Base-by-base conservation (phyloP, 2,797 vertebrate genomes). In the Schizothorax lantsangensis region DNA sequence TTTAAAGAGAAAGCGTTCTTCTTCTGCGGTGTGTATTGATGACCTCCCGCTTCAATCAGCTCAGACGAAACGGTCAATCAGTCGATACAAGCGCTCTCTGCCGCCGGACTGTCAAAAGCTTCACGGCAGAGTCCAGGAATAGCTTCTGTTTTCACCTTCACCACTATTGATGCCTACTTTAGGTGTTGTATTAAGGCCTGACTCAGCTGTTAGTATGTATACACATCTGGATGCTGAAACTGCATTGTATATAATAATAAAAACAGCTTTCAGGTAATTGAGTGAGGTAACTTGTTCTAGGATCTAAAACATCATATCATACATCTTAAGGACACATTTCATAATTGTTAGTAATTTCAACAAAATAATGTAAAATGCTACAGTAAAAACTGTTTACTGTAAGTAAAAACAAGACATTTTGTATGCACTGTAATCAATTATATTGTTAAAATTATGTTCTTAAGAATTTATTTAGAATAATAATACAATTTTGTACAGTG, bases 21-120 rank as follows among this genome's bases (percentile, higher is more conserved):
- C n/a, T 33, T 12, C 78, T 10, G 72, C 72, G 8, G 62, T 79
- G 66, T 75, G 26, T 88, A 94, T 94, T 89, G 91, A 94, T 15
- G 85, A 89, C 88, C 88, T 91, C 75, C 83, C 12, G 64, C 90
- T 91, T 94, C 91, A 92, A 93, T 93, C 84, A 87, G 82, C 88
- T 88, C 90, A 84, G 91, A 92, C 90, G 49, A 86, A 90, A 85
- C 90, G 85, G 86, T 93, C 93, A 91, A 92, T 93, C 88, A 88
- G 90, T 91, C 88, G 43, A 92, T 85, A 73, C 81, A 85, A 87
- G 89, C 84, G 64, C 89, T 92, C 91, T 91, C 84, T 77, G 57
- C 40, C 14, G 85, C 74, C 26, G 14, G 59, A 62, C 59, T 64
- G 59, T 64, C 59, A 64, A 64, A 64, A 64, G 59, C 59, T 68